These are phyloP conservation scores for Epizoanthus scotinus DNA, from an alignment of 92 coral and sea anemone genomes.

Conservation along the genomic window DNA sequence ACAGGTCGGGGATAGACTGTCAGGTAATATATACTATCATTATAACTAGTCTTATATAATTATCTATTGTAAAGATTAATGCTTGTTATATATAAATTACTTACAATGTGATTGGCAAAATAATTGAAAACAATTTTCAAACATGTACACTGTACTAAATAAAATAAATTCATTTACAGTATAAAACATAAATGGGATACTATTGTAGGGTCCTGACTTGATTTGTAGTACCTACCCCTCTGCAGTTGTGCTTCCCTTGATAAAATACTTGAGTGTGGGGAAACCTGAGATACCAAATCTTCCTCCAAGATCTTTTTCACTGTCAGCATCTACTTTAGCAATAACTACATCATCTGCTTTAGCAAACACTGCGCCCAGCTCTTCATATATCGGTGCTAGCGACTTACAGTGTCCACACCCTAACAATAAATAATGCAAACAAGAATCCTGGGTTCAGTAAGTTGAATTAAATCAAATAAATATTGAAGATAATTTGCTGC, in stretches of 20 bases:
- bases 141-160: too few relatives aligned
- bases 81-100: too few relatives aligned
- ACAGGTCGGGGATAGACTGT: too few relatives aligned
- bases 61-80: too few relatives aligned
- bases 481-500: background rate
- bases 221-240: constrained; percentile 59
- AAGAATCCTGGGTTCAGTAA: too few relatives aligned
- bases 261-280: constrained; percentile 82
- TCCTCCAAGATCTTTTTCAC: constrained; percentile 55
- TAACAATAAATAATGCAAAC: constrained; percentile 7
- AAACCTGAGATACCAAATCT: constrained; percentile 77
- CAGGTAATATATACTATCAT: too few relatives aligned
- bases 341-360: constrained; percentile 70
- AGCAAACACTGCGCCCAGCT: constrained; percentile 76
- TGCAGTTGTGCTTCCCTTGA: constrained; percentile 81
- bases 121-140: background rate
- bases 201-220: too few relatives aligned
- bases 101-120: too few relatives aligned
- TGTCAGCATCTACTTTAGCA: constrained; percentile 86
- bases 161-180: too few relatives aligned
- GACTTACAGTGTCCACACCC: constrained; percentile 96
- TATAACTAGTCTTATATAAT: too few relatives aligned
- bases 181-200: too few relatives aligned
- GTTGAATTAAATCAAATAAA: too few relatives aligned
- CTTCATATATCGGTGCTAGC: constrained; percentile 81